Evolutionary conservation across 2,888 invertebrate species (phyloP), one percentile per base, ranked within the genome.

Genomic region (Cataglyphis livida): DNA sequence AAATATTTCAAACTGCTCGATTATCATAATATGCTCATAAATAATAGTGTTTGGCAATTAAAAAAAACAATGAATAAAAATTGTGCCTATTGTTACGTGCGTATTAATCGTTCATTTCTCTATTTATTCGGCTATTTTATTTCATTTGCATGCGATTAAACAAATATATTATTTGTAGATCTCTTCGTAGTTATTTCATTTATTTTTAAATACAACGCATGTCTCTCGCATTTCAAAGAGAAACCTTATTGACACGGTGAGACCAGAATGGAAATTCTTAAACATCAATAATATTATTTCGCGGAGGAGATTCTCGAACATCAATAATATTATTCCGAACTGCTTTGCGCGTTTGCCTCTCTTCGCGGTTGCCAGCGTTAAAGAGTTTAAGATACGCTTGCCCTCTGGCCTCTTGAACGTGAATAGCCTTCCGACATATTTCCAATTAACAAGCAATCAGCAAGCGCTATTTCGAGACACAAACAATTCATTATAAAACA

Each of bases 391-490:
- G 78, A 79, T 79, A 79, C 78, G 71, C 38, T n/a, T 71, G 71
- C 59, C 71, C 78, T 35, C 59, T 79, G 78, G 78, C 71, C 71
- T 35, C 78, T 32, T 18, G 71, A 70, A 35, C 71, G 78, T 59
- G 78, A 79, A 79, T 59, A 54, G 78, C 35, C 71, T 71, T 61
- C 78, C 78, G 78, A 79, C 78, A 35, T 79, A 79, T 79, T 79
- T 79, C 71, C 78, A 79, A 79, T 79, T 79, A 79, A 79, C 71
- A 71, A 71, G 78, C 78, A 61, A 79, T 79, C 70, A 71, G 71
- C 78, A 71, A 71, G 66, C 78, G 78, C 59, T 59, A 79, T 79
- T 79, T 79, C 59, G 71, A 41, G 44, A 59, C 15, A 35, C 78
- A 48, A 79, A 79, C 78, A 79, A 70, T 79, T 51, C 71, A 44